Evolutionary conservation across 2,797 vertebrate species (phyloP).

Genomic region (Crypturellus tataupa): DNA sequence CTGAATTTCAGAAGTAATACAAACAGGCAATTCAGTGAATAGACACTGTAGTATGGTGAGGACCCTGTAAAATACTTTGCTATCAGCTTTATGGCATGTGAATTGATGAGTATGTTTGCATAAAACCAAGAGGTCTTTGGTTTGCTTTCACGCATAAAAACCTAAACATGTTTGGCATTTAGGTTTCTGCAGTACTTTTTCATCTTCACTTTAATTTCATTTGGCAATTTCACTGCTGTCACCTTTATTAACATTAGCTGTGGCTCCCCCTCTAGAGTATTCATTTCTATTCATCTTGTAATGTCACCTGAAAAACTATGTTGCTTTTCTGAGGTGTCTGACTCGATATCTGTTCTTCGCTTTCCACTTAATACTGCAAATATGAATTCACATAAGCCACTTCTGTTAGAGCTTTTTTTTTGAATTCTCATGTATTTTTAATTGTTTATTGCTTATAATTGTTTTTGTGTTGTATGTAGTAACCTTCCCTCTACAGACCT

Average conservation of each 20-base stretch:
- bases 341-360: neutral
- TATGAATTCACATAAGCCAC: neutral
- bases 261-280: neutral
- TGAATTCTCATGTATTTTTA: neutral
- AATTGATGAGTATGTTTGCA: neutral
- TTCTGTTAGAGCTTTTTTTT: neutral
- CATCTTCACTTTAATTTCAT: neutral
- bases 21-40: neutral
- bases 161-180: neutral
- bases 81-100: neutral
- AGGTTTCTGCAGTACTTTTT: neutral
- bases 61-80: neutral
- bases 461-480: neutral
- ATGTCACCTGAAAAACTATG: neutral
- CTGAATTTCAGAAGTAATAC: neutral
- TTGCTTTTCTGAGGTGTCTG: neutral
- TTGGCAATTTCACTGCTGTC: neutral
- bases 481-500: neutral
- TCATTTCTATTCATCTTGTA: neutral
- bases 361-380: neutral
- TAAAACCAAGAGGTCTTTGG: neutral
- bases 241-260: neutral
- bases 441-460: neutral
- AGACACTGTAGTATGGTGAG: neutral
- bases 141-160: neutral